A percentile compares a stretch with the other conserved stretches of the same genome.
Evolutionary conservation across 2,888 invertebrate genomes (phyloP).

Genomic region (Leptinotarsa peninsularis): DNA sequence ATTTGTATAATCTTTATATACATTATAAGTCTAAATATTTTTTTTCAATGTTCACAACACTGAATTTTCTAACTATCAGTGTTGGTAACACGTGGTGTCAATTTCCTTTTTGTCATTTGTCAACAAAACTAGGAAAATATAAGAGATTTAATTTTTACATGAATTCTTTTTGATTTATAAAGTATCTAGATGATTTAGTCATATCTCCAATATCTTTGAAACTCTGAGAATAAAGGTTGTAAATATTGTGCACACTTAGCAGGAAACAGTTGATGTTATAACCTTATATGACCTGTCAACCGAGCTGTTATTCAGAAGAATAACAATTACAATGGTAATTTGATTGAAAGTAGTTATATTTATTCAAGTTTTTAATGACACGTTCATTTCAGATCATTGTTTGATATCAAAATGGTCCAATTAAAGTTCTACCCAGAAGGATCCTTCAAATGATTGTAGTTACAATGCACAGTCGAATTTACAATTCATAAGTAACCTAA

Average conservation of each 20-base stretch:
- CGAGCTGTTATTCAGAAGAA: slow-evolving; percentile 53
- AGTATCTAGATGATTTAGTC: slow-evolving; percentile 38
- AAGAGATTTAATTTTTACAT: slow-evolving; percentile 46
- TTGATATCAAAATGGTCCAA: slow-evolving; percentile 7
- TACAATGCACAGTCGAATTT: slow-evolving; percentile 24
- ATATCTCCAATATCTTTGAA: slow-evolving; percentile 6
- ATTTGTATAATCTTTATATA: no score
- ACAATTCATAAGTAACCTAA: slow-evolving; percentile 50
- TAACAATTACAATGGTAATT: slow-evolving; percentile 23
- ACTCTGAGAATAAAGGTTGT: slow-evolving; percentile 2
- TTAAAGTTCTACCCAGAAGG: background rate
- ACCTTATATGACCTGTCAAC: slow-evolving; percentile 64
- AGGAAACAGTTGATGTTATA: slow-evolving; percentile 54
- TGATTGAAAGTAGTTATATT: slow-evolving; percentile 9
- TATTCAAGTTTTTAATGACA: background rate
- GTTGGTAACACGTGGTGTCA: slow-evolving; percentile 2
- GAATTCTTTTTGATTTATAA: slow-evolving; percentile 47
- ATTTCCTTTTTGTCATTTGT: slow-evolving; percentile 56
- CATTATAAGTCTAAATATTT: background rate
- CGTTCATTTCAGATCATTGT: background rate
- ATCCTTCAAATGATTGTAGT: slow-evolving; percentile 14
- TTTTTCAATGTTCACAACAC: background rate
- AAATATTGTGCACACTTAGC: slow-evolving; percentile 12
- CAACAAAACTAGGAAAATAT: slow-evolving; percentile 56
- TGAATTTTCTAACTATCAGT: background rate